Conservation (phyloP, 2,113 vertebrate genomes). For the Myodes glareolus region DNA sequence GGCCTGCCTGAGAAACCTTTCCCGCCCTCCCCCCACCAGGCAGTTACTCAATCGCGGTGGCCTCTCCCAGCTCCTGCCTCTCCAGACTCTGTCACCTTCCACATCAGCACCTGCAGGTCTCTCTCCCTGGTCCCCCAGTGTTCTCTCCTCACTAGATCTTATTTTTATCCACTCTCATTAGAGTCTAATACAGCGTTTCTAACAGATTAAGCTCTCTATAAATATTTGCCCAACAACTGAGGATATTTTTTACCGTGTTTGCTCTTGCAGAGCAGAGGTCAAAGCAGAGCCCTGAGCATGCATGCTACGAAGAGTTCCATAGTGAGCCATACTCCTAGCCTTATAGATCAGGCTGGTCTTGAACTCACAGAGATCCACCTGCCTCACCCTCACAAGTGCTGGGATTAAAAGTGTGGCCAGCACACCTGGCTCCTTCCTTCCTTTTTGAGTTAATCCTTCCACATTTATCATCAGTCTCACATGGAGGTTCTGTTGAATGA, state of each 20-base stretch:
- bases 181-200: background rate
- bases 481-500: background rate
- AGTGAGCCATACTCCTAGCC: background rate
- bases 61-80: background rate
- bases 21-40: background rate
- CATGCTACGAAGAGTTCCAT: background rate
- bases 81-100: background rate
- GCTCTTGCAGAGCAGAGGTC: background rate
- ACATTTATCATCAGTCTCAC: background rate
- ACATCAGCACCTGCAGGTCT: no score
- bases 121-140: background rate
- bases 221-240: slow-evolving; percentile 11
- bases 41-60: background rate
- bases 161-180: background rate
- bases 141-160: background rate
- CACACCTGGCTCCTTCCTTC: background rate
- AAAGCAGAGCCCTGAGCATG: no score
- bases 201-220: background rate
- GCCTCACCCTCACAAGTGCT: background rate
- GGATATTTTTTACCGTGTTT: background rate
- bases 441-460: background rate
- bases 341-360: background rate
- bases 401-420: background rate
- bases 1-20: no score
- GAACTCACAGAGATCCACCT: background rate